Evolutionary conservation across 2,888 invertebrate species (phyloP).

Genomic region (Monochamus alternatus): DNA sequence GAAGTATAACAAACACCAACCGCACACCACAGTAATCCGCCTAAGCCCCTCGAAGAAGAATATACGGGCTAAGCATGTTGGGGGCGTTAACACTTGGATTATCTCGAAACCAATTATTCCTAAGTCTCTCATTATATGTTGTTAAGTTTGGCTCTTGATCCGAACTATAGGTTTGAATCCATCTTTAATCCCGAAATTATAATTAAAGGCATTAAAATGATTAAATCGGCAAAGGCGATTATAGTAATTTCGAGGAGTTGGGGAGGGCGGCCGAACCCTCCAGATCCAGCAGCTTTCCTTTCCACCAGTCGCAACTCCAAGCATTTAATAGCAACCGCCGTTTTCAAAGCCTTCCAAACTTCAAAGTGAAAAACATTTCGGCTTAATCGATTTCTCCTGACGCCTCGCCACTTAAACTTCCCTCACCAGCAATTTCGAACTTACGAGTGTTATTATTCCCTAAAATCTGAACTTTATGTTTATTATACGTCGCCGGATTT

Average conservation of each 20-base stretch:
- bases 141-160: conserved; percentile 40
- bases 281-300: conserved; percentile 39
- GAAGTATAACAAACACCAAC: conserved; percentile 14
- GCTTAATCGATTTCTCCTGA: conserved; percentile 66
- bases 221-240: conserved; percentile 62
- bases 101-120: conserved; percentile 45
- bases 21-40: conserved; percentile 19
- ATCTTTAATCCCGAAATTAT: conserved; percentile 58
- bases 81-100: conserved; percentile 46
- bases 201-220: conserved; percentile 61
- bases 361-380: conserved; percentile 68
- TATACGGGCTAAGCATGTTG: conserved; percentile 26
- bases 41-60: conserved; percentile 26
- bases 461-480: conserved; percentile 42
- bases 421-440: conserved; percentile 53
- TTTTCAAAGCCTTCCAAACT: conserved; percentile 64
- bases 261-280: conserved; percentile 27
- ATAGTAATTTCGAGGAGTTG: conserved; percentile 56
- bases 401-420: conserved; percentile 64
- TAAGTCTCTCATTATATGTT: conserved; percentile 46
- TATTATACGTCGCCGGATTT: conserved; percentile 42
- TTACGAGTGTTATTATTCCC: conserved; percentile 56
- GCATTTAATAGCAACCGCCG: conserved; percentile 65
- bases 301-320: conserved; percentile 53
- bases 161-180: conserved; percentile 47